Base-by-base conservation (phyloP, 2,797 vertebrate genomes). In the Lithobates sylvaticus region DNA sequence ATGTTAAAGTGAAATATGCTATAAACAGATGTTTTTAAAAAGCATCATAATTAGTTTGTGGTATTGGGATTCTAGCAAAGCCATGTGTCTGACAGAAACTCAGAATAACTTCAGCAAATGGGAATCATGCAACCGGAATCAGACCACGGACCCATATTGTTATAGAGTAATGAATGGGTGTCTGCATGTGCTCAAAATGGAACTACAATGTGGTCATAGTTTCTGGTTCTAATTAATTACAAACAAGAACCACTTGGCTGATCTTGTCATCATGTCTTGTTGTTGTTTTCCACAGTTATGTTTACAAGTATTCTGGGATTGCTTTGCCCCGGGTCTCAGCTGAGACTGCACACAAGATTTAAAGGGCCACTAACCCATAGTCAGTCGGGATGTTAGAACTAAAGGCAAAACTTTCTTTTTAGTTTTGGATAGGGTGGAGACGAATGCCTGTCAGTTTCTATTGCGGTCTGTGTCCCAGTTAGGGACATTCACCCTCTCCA, bases 1-100 rank as follows among this genome's bases (percentile, higher is more conserved):
- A 88, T 74, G 80, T 68, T 84, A 76, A 87, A 86, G 76, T 58
- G 12, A 70, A 84, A 83, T 81, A 70, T 26, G 70, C 88, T 80
- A 76, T 5, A 80, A 88, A 79, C 6, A 61, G 58, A 61, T 86
- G 75, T 86, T 83, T 84, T 70, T 81, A 76, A 61, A 76, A 61
- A 83, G 83, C 68, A 68, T 84, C 3, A 44, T 21, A 71, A 88
- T 85, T 75, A 83, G 44, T 13, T 79, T 3, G 61, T 29, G 72
- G 88, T 88, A 67, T 70, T 76, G 84, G 54, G 26, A 34, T 61
- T 44, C 5, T 75, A 84, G 78, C 88, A 86, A 8, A 86, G 81
- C 73, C 84, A 82, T 67, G 75, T 76, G 72, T 86, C 32, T 44
- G 73, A 76, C 8, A 79, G 16, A 83, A 88, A 0, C 76, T 78